phyloP scores from a whole-genome alignment of 2,797 vertebrate genomes.

The Lepilemur ruficaudatus region DNA sequence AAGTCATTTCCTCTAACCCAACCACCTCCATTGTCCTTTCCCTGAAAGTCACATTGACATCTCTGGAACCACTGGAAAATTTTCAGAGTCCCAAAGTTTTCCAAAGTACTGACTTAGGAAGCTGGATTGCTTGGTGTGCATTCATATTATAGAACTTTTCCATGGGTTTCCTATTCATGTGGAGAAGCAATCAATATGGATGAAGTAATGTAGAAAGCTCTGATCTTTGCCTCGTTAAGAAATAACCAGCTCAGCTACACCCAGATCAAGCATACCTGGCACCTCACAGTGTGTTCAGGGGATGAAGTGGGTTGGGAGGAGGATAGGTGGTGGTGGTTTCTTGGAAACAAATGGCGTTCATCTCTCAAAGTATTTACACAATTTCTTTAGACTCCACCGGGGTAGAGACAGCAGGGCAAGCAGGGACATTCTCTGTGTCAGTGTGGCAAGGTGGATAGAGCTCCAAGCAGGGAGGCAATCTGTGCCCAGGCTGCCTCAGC shows the following conservation, averaged over 20 bases:
- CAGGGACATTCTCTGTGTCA: neutral
- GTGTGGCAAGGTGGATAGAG: accelerated
- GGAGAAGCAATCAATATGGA: neutral
- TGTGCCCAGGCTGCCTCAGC: neutral
- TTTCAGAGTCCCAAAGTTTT: slow-evolving; percentile 68
- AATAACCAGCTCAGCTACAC: neutral
- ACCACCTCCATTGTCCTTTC: neutral
- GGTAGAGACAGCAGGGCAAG: neutral
- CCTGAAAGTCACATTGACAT: slow-evolving; percentile 44
- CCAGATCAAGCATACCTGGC: neutral
- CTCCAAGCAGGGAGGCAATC: neutral
- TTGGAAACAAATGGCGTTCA: neutral
- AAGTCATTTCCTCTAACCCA: neutral
- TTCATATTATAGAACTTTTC: slow-evolving; percentile 62
- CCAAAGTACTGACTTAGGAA: slow-evolving; percentile 57
- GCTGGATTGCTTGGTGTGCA: slow-evolving; percentile 9
- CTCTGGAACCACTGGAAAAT: slow-evolving; percentile 56
- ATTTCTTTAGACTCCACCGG: neutral
- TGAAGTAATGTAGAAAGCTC: neutral
- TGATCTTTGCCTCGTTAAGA: neutral
- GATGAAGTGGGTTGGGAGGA: neutral
- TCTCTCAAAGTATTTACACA: neutral
- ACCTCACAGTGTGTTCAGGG: neutral
- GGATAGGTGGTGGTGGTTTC: neutral
- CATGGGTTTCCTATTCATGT: slow-evolving; percentile 11